Base-by-base conservation (phyloP, 2,888 invertebrate species). In the Acleris emargana region DNA sequence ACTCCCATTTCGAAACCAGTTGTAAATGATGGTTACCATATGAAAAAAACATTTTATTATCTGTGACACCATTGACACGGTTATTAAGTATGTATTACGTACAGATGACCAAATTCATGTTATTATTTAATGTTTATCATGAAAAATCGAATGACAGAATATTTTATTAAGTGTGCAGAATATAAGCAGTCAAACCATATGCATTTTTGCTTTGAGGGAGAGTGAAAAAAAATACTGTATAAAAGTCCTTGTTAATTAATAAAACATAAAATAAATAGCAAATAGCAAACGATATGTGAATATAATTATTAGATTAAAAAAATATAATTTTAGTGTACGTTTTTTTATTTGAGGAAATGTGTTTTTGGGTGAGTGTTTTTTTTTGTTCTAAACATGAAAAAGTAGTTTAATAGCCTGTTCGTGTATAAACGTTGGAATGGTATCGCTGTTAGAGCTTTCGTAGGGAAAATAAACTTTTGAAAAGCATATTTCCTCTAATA, bases 221-320 rank as follows among this genome's bases (percentile, higher is more conserved):
- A 47, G 38, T 58, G 58, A 61, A 57, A 50, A 58, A 61, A 62
- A 67, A 63, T 52, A 69, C 42, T 67, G 69, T 69, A 67, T 67
- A 69, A 64, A 69, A 64, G 61, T 69, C 64, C 67, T 66, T 61
- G 58, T 62, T 68, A 62, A 64, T 61, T 62, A 60, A 52, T 67
- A 60, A 62, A 60, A 51, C 22, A 60, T 45, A 13, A 32, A 32
- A 38, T 38, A 50, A 61, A 66, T 63, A 67, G 32, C 32, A 9
- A 50, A 63, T 63, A 67, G 67, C 45, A 45, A 59, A 54, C 62
- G 32, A 57, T 67, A 64, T 67, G 67, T 67, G 67, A 67, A 67
- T 67, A 64, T 67, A 59, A 64, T 45, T 60, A 55, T 60, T 64
- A 64, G 58, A 38, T 64, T 60, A 28, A 57, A 60, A 60, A 64